Base-by-base conservation (phyloP, 2,888 invertebrate species). In the Pycnomerus fuliginosus region DNA sequence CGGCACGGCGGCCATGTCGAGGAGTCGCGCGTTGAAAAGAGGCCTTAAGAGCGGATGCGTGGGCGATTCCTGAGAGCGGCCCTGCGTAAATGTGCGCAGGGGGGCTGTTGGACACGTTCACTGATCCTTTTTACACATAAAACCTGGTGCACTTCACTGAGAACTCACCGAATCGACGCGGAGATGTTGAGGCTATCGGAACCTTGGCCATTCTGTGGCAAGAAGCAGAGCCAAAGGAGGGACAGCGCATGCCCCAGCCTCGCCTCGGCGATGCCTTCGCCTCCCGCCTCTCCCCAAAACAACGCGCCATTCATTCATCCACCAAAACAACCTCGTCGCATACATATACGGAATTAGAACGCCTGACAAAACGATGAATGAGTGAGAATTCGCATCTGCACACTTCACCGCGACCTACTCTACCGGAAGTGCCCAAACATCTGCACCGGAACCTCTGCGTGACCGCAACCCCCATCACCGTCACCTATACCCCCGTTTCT, bases 181-280 rank as follows among this genome's bases (percentile, higher is more conserved):
- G 75, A 77, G 75, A 75, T 75, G 72, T 74, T 75, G 74, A 73
- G 74, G 74, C 76, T 74, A 74, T 76, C 77, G 75, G 73, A 76
- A 77, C 76, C 77, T 78, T 76, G 77, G 75, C 74, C 75, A 75
- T 76, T 77, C 77, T 76, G 65, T n/a, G 60, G 74, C 74, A 73
- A 75, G 76, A 75, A 75, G 76, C 75, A 75, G 77, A 75, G 75
- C 76, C 74, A 56, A 57, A 50, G 74, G 74, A 63, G 73, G 49
- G 58, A 71, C 71, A 73, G 63, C 64, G 67, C 76, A 69, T 73
- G 64, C 61, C 56, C 52, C 65, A 73, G 74, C 76, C 74, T 74
- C 75, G 74, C 75, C 65, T 73, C 65, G 62, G 57, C 58, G 61
- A 50, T 65, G 66, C 68, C 73, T 38, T 43, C 51, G 47, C 44